Percentiles rank a stretch among this genome's conserved stretches.
Conservation (phyloP, 2,113 vertebrate species). For the Pelmatolapia mariae region DNA sequence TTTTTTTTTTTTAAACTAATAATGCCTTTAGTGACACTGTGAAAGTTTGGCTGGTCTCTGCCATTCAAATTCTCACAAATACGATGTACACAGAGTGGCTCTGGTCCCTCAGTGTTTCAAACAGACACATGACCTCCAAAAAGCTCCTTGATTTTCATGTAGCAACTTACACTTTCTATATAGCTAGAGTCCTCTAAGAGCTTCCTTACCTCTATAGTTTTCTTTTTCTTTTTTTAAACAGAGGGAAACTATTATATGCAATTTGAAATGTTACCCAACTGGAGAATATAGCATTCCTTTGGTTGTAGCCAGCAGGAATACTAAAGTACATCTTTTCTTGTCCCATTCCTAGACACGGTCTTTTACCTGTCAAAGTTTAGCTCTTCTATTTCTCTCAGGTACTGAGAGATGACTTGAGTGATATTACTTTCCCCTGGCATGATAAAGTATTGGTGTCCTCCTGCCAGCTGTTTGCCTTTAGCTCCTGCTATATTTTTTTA, state of each 20-base stretch:
- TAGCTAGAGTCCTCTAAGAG: conserved; percentile 6
- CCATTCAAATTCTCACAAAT: background rate
- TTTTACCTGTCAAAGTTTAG: background rate
- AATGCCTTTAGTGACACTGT: conserved; percentile 47
- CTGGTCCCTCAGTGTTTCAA: conserved; percentile 11
- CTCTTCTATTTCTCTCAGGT: background rate
- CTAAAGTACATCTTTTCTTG: background rate
- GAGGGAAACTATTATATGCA: conserved; percentile 19
- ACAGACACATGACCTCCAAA: background rate
- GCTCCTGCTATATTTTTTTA: conserved; percentile 71
- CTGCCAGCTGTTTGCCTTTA: conserved; percentile 46
- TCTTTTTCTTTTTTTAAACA: background rate
- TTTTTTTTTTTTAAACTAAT: conserved; percentile 9
- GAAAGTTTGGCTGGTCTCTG: conserved; percentile 12
- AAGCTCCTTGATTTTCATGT: background rate
- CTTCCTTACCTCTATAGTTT: conserved; percentile 25
- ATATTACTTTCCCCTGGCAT: background rate
- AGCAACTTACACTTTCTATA: conserved; percentile 5
- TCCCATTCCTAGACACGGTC: background rate
- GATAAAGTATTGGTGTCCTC: conserved; percentile 6
- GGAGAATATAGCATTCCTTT: background rate
- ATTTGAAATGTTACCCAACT: background rate
- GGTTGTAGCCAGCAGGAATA: background rate
- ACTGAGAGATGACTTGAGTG: background rate
- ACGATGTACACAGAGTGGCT: background rate